Conservation (phyloP, 2,797 vertebrate species). For the Anas georgica region DNA sequence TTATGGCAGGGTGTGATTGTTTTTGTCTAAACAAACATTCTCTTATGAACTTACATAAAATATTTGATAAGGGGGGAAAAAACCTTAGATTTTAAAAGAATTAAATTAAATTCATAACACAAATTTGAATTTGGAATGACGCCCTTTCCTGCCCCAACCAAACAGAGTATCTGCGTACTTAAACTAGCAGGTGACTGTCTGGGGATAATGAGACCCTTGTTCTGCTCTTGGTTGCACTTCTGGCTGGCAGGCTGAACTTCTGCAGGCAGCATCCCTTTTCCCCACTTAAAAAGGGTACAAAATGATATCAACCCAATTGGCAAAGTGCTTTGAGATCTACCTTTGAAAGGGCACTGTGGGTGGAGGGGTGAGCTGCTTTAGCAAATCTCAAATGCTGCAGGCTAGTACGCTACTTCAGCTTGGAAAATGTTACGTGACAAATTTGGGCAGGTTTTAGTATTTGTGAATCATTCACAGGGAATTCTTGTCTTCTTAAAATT, state of each 20-base stretch:
- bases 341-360: background rate
- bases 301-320: background rate
- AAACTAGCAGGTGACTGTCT: background rate
- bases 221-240: background rate
- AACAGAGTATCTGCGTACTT: background rate
- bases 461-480: slow-evolving; percentile 7
- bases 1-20: background rate
- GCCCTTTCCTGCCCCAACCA: background rate
- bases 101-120: background rate
- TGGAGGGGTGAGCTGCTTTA: background rate
- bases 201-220: background rate
- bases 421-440: background rate
- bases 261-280: background rate
- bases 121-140: background rate
- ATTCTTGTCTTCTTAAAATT: background rate
- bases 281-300: background rate
- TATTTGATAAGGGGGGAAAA: background rate
- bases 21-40: background rate
- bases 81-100: background rate
- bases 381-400: background rate
- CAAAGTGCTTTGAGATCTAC: background rate
- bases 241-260: background rate
- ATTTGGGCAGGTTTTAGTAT: background rate
- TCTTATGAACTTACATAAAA: background rate
- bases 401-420: rapidly evolving